Evolutionary conservation across 2,888 invertebrate genomes (phyloP).

Genomic region (Cylloceria caligata): DNA sequence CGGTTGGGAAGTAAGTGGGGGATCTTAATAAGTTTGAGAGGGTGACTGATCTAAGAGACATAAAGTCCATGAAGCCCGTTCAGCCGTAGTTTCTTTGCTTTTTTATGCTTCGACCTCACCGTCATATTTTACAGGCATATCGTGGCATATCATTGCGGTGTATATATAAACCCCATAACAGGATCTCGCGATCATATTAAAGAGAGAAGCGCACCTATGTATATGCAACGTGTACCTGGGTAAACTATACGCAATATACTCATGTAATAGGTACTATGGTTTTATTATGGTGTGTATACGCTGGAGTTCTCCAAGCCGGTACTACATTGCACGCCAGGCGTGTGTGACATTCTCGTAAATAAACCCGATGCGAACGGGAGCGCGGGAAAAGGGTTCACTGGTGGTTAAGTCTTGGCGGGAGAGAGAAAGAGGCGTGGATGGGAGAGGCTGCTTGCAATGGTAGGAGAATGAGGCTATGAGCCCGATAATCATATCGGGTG

Average conservation of each 20-base stretch:
- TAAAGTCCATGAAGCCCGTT: constrained; percentile 26
- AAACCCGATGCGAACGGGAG: constrained; percentile 39
- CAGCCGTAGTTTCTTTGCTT: constrained; percentile 4
- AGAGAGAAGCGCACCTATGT: neutral
- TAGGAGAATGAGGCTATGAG: constrained; percentile 20
- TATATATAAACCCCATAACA: neutral
- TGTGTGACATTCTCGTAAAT: constrained; percentile 53
- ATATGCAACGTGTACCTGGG: neutral
- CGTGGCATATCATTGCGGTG: neutral
- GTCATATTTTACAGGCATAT: constrained; percentile 5
- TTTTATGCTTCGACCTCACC: neutral
- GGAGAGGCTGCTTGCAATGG: constrained; percentile 9
- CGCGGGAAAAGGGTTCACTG: constrained; percentile 26
- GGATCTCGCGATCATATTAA: neutral
- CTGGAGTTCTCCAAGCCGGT: constrained; percentile 26
- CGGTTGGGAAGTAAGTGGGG: neutral
- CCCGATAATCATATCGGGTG: constrained; percentile 57
- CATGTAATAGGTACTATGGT: constrained; percentile 7
- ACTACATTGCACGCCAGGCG: constrained; percentile 18
- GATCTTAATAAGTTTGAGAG: neutral
- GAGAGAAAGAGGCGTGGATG: neutral
- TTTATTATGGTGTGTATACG: constrained; percentile 35
- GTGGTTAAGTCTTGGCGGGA: constrained; percentile 45
- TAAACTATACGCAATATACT: constrained; percentile 25
- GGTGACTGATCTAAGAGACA: constrained; percentile 13